Evolutionary conservation across 2,113 vertebrate genomes (phyloP), one percentile per base, ranked within the genome.

Genomic region (Halcyon senegalensis): DNA sequence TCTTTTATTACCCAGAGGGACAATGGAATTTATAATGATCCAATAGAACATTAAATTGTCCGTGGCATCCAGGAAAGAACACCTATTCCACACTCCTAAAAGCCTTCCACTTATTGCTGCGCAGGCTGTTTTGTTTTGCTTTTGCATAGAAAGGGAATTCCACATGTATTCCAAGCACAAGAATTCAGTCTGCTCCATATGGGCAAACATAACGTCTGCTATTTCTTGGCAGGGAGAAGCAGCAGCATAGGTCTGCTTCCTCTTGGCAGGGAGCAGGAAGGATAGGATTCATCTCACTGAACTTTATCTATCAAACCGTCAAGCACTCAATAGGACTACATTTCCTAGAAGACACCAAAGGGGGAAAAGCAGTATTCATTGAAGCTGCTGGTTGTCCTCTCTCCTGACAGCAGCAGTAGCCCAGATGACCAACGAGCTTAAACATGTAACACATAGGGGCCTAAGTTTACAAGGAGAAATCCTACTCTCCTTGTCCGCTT

Each of bases 111-210:
- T 62, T 91, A 84, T 79, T 93, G 94, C 69, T 82, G 58, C 93
- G 16, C 35, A 84, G 74, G 43, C 28, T 91, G 56, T n/a, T 94
- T 96, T 81, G 37, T 35, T 94, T 95, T 89, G 39, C 35, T 78
- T 90, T 93, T 85, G 91, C 79, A 84, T 79, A 90, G 90, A 89
- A 91, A 80, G 93, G 78, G 91, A 95, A 93, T 90, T 93, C 94
- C 94, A 74, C 27, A 31, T 43, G 30, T 90, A 73, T 90, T 92
- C 73, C 86, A 84, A 92, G 64, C 64, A 89, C 35, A 79, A 69
- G 80, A 62, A 91, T 88, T 80, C 53, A 50, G 78, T 0, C 63
- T 91, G 69, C 33, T 94, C 93, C 91, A 96, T 96, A 91, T 93
- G 94, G 84, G 50, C 63, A 80, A 87, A 85, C 70, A 82, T 82